Evolutionary conservation across 2,797 vertebrate genomes (phyloP).

Genomic region (Eutrigla gurnardus): DNA sequence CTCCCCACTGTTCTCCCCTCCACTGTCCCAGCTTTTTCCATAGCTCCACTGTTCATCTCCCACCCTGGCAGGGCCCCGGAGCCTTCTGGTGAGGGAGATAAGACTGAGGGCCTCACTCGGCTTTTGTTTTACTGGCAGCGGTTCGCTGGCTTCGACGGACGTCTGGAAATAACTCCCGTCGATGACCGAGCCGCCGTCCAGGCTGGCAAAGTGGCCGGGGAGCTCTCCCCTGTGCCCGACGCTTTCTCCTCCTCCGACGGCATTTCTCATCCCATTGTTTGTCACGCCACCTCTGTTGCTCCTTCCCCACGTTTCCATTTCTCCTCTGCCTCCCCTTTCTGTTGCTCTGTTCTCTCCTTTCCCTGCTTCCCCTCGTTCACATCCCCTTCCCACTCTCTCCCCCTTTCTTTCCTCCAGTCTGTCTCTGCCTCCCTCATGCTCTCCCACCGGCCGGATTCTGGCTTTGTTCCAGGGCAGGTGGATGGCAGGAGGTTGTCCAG

Average conservation of each 20-base stretch:
- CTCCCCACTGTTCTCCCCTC: constrained; percentile 28
- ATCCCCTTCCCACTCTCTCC: constrained; percentile 1
- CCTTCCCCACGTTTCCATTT: constrained; percentile 37
- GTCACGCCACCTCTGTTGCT: constrained; percentile 17
- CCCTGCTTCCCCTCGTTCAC: constrained; percentile 24
- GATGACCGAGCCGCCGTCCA: constrained; percentile 81
- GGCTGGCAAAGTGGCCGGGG: constrained; percentile 65
- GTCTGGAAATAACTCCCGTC: constrained; percentile 88
- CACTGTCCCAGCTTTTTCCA: constrained; percentile 39
- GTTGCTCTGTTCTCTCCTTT: constrained; percentile 31
- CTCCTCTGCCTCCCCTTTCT: constrained; percentile 36
- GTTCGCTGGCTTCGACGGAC: constrained; percentile 58
- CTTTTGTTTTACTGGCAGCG: constrained; percentile 77
- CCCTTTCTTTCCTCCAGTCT: constrained; percentile 17
- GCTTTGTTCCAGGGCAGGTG: constrained; percentile 90
- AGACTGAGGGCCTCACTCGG: constrained; percentile 77
- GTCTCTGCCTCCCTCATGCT: constrained; percentile 14
- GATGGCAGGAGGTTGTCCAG: constrained; percentile 61
- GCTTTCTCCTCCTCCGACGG: constrained; percentile 28
- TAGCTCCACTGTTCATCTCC: constrained; percentile 59
- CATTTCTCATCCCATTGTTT: constrained; percentile 56
- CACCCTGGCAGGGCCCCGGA: constrained; percentile 72
- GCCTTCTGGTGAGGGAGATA: constrained; percentile 79
- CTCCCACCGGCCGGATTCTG: constrained; percentile 86
- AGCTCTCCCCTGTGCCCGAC: constrained; percentile 61